These are phyloP conservation scores for Erethizon dorsatum DNA, from an alignment of 2,797 vertebrate genomes.

Conservation along the genomic window DNA sequence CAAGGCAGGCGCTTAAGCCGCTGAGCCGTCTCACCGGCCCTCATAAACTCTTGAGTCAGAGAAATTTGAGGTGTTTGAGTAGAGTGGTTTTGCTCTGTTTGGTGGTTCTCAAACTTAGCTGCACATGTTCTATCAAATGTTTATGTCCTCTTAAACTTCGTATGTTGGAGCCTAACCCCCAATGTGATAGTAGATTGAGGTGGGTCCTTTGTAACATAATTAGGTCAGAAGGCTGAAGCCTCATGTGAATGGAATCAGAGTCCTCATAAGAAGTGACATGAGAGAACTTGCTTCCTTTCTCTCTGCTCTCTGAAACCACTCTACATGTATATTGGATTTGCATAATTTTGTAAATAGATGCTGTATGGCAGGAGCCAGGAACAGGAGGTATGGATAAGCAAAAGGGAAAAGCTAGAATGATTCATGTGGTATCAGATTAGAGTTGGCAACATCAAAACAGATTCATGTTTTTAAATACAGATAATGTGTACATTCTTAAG, in stretches of 20 bases:
- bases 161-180: background rate
- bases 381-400: background rate
- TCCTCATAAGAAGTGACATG: background rate
- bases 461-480: background rate
- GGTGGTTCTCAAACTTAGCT: background rate
- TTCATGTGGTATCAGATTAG: background rate
- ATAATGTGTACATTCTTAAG: background rate
- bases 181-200: too few relatives aligned
- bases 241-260: background rate
- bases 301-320: background rate
- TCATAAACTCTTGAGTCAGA: slow-evolving; percentile 35
- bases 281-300: background rate
- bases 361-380: background rate
- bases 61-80: background rate
- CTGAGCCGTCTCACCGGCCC: too few relatives aligned
- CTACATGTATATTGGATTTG: background rate
- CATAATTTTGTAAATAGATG: background rate
- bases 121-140: background rate
- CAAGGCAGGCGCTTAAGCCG: too few relatives aligned
- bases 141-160: too few relatives aligned
- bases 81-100: background rate
- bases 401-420: background rate
- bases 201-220: background rate
- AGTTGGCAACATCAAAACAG: background rate
- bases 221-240: background rate